Percentiles rank a stretch among this genome's conserved stretches.
Conservation (phyloP, 2,113 vertebrate genomes). For the Pristiophorus japonicus region DNA sequence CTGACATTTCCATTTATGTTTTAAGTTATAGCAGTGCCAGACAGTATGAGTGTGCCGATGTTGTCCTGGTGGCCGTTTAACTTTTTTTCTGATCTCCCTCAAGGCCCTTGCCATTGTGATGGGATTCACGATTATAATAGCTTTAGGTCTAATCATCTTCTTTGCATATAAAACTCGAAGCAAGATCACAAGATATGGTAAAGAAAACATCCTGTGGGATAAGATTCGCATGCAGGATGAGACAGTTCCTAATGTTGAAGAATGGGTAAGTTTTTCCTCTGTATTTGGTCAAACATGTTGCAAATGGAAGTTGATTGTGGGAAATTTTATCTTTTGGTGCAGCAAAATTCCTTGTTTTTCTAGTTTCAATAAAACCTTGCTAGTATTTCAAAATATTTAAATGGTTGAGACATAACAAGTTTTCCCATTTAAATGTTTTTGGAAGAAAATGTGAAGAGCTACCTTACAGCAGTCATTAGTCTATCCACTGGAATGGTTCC, state of each 20-base stretch:
- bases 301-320: neutral
- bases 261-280: constrained; percentile 74
- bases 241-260: constrained; percentile 63
- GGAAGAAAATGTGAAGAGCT: neutral
- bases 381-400: neutral
- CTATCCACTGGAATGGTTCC: neutral
- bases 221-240: constrained; percentile 56
- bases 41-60: neutral
- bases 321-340: neutral
- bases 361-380: neutral
- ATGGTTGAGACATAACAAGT: neutral
- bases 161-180: constrained; percentile 73
- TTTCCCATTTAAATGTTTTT: neutral
- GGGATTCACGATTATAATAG: constrained; percentile 69
- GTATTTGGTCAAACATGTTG: neutral
- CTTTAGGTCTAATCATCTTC: constrained; percentile 74
- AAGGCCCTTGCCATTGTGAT: constrained; percentile 80
- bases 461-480: neutral
- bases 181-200: constrained; percentile 64
- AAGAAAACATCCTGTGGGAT: constrained; percentile 72
- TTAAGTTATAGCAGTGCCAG: neutral
- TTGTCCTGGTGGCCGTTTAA: neutral
- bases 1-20: no score
- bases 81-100: constrained; percentile 4
- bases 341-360: neutral